These are phyloP conservation scores for Tetragonula carbonaria DNA, from an alignment of 2,888 invertebrate genomes.

Conservation along the genomic window DNA sequence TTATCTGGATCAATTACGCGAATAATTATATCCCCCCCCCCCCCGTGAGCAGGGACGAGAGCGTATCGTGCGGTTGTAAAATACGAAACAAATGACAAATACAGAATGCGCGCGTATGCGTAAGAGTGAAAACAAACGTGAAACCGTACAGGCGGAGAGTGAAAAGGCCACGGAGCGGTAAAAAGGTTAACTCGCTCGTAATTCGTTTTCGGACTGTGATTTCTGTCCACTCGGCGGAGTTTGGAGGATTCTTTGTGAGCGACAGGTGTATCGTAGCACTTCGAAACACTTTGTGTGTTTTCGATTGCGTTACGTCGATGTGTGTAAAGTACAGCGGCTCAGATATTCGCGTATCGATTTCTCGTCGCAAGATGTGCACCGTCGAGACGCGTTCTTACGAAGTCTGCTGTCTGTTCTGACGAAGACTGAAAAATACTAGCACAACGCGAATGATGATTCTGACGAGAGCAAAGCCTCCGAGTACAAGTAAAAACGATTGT, in stretches of 20 bases:
- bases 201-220: not conserved
- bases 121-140: conserved; percentile 36
- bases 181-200: conserved; percentile 10
- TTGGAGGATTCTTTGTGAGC: not conserved
- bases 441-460: too few relatives aligned
- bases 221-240: not conserved
- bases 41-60: not conserved
- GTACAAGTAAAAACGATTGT: too few relatives aligned
- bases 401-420: too few relatives aligned
- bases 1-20: conserved; percentile 51
- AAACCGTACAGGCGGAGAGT: conserved; percentile 17
- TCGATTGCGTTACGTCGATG: not conserved
- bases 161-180: conserved; percentile 9
- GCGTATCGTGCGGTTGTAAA: not conserved
- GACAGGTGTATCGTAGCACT: not conserved
- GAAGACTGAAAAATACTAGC: too few relatives aligned
- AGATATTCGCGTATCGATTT: not conserved
- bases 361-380: not conserved
- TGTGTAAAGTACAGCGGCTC: not conserved
- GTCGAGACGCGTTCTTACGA: too few relatives aligned
- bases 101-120: not conserved
- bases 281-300: not conserved
- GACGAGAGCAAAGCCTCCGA: too few relatives aligned
- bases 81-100: not conserved
- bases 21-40: conserved; percentile 26